Evolutionary conservation across 2,888 invertebrate species (phyloP), one percentile per base, ranked within the genome.

Genomic region (Hoplodrina blanda): DNA sequence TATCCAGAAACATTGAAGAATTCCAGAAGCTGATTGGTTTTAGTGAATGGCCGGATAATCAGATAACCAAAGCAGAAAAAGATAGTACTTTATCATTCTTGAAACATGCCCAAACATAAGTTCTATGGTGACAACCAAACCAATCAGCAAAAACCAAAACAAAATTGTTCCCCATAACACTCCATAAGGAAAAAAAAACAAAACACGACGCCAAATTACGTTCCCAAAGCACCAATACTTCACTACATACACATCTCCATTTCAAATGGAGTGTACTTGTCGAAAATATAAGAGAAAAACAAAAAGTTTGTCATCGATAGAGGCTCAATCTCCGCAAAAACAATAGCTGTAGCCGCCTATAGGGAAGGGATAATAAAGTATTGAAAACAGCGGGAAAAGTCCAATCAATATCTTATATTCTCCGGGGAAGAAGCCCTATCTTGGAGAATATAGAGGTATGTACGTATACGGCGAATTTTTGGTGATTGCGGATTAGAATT

Each of bases 351-450:
- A 33, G 19, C 50, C 64, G 87, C 84, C 85, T 81, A 84, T 70
- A 72, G 88, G 86, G 90, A 84, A 78, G 81, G 82, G 80, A 88
- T 91, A 91, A 91, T 92, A 92, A 91, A 92, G 91, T 92, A 92
- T 92, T 92, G 91, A 92, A 91, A 92, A 91, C 89, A 90, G 89
- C 86, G 91, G 88, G 86, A 88, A 88, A 91, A 91, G 74, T 91
- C 91, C 93, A 92, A 92, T 92, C 92, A 92, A 93, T 93, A 92
- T 88, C 87, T 85, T 81, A 86, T 87, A 85, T 85, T 87, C 92
- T 86, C 89, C n/a, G 4, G 90, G 89, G 91, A 88, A 62, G 6
- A 19, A 56, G 64, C 67, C 75, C 69, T 60, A 84, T 78, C 73
- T 72, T 54, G 33, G 46, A 59, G 70, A 68, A 75, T 69, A 66